A percentile compares a stretch with the other conserved stretches of the same genome.
These are phyloP conservation scores for Drosophila yakuba DNA, from an alignment of 1,140 invertebrate genomes.

Conservation along the genomic window DNA sequence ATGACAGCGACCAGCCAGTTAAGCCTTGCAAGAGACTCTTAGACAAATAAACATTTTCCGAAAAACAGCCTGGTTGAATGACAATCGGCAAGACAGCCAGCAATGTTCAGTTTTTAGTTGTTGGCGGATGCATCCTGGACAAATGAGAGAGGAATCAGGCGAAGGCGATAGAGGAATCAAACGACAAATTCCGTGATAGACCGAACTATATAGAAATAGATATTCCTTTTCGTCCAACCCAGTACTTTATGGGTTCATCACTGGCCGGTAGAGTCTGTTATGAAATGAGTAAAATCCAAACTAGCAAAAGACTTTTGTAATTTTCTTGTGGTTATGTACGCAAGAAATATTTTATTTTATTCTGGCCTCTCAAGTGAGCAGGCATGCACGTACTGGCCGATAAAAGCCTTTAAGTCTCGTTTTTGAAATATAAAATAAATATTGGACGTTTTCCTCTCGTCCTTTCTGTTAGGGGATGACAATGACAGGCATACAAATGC, in stretches of 20 bases:
- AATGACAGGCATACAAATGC: conserved; percentile 77
- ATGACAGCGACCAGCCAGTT: conserved; percentile 43
- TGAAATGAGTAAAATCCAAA: conserved; percentile 73
- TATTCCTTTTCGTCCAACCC: conserved; percentile 12
- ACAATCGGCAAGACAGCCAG: conserved; percentile 79
- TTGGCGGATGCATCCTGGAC: conserved; percentile 77
- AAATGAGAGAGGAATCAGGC: conserved; percentile 67
- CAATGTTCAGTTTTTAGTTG: conserved; percentile 72
- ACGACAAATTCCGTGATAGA: conserved; percentile 64
- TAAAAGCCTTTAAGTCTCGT: conserved; percentile 52
- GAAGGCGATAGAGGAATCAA: conserved; percentile 21
- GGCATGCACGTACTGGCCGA: conserved; percentile 23
- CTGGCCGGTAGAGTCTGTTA: conserved; percentile 32
- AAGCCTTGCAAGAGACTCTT: conserved; percentile 50
- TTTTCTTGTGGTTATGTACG: conserved; percentile 34
- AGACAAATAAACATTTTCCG: conserved; percentile 72
- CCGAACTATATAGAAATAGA: conserved; percentile 52
- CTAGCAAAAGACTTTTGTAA: conserved; percentile 57
- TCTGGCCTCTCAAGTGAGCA: conserved; percentile 39
- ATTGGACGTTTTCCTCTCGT: conserved; percentile 72
- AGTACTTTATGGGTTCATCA: conserved; percentile 42
- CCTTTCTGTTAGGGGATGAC: conserved; percentile 59
- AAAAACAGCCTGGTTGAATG: conserved; percentile 71
- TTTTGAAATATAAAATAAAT: conserved; percentile 65
- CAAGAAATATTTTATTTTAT: conserved; percentile 79